Evolutionary conservation across 2,888 invertebrate genomes (phyloP), one percentile per base, ranked within the genome.

Genomic region (Limnephilus rhombicus): DNA sequence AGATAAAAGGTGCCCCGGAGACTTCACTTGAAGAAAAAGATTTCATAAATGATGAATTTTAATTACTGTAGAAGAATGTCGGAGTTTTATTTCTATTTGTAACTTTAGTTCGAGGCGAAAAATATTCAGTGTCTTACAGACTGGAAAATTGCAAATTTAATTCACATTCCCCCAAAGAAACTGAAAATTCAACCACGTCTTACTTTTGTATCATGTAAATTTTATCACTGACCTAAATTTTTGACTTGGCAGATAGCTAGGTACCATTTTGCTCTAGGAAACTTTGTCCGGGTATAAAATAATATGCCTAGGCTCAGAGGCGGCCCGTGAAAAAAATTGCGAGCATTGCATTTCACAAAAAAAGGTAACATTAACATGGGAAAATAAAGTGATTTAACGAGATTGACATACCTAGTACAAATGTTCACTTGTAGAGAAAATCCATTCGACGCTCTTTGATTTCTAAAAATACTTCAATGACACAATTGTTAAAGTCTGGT

Each of bases 31-130:
- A 37, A 89, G 91, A 68, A 80, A 89, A 89, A 91, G 68, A 91
- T 91, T 83, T 85, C 80, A 85, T 80, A 85, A 90, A 92, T 85
- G 89, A 49, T 49, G 89, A 89, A 85, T 90, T 89, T 91, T 87
- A 91, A 87, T 91, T 90, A 85, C 90, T 37, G 80, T 80, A 68
- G 68, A 90, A 37, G 41, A 90, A 24, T 11, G 9, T 37, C 12
- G 34, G 68, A 68, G 68, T 29, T 68, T 88, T 88, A 68, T 88
- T 88, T 88, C 68, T 88, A 37, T 68, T 68, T 88, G 68, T 88
- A 68, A 88, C 88, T 88, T 88, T 88, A 68, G 88, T 88, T 68
- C 68, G 68, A 34, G 53, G 68, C 37, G 68, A 88, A 88, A 83
- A 83, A 41, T 83, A 83, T 13, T 41, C 83, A 83, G 83, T 83